Evolutionary conservation across 2,888 invertebrate species (phyloP).

Genomic region (Steromphala cineraria): DNA sequence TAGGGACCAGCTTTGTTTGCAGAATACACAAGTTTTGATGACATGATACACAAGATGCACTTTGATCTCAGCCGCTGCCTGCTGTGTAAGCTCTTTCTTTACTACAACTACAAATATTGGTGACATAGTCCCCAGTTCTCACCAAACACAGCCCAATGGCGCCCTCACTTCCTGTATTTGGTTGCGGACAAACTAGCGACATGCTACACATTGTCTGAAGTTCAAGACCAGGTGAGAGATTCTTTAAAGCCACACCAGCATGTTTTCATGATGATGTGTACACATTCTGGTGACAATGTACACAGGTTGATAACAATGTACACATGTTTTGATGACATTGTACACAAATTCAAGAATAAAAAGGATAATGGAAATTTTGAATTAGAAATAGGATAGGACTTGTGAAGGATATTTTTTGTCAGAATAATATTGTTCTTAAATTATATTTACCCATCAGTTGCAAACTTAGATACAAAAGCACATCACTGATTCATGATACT

Average conservation of each 20-base stretch:
- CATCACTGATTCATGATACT: too few relatives aligned
- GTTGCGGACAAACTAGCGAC: not conserved
- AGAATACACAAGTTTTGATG: slow-evolving; percentile 11
- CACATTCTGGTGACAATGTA: not conserved
- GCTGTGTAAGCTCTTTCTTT: not conserved
- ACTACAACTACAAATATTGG: slow-evolving; percentile 10
- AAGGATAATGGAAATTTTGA: too few relatives aligned
- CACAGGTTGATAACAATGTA: not conserved
- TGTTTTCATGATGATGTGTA: not conserved
- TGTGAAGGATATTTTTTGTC: too few relatives aligned
- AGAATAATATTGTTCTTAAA: too few relatives aligned
- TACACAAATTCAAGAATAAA: not conserved
- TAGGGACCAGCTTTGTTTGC: not conserved
- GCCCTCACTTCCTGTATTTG: slow-evolving; percentile 4
- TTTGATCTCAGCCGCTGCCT: not conserved
- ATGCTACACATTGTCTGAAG: not conserved
- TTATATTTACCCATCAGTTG: too few relatives aligned
- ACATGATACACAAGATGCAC: not conserved
- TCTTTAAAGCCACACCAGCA: not conserved
- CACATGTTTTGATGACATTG: not conserved
- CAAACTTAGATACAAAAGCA: too few relatives aligned
- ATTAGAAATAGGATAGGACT: too few relatives aligned
- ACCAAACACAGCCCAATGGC: not conserved
- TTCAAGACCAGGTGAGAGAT: slow-evolving; percentile 13
- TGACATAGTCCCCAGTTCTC: not conserved